A percentile compares a stretch with the other conserved stretches of the same genome.
phyloP scores from a whole-genome alignment of 2,888 invertebrate species.

The Gasteruption jaculator region DNA sequence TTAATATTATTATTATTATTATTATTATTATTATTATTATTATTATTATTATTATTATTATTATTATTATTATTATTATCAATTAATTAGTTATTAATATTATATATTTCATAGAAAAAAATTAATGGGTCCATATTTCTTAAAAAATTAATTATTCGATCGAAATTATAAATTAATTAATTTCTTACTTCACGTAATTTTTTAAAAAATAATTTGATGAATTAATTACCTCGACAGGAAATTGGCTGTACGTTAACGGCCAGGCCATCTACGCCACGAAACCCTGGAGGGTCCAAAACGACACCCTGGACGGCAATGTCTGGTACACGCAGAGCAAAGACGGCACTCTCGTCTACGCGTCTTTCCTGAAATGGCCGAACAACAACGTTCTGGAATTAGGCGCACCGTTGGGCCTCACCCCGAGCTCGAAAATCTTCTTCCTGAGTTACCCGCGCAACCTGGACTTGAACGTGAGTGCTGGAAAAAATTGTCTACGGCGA shows the following conservation, averaged over 20 bases:
- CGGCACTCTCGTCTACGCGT: constrained; percentile 60
- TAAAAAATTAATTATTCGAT: no score
- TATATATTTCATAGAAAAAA: no score
- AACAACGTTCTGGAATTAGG: constrained; percentile 55
- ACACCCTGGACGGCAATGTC: constrained; percentile 63
- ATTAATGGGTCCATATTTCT: no score
- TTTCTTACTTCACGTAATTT: no score
- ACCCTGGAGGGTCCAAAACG: constrained; percentile 82
- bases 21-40: no score
- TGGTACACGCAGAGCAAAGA: constrained; percentile 66
- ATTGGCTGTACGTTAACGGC: constrained; percentile 79
- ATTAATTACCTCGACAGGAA: constrained; percentile 37
- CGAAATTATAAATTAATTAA: no score
- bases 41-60: no score
- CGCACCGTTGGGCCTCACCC: constrained; percentile 43
- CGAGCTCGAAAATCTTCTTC: constrained; percentile 49
- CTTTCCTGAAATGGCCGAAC: constrained; percentile 67
- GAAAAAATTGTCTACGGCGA: no score
- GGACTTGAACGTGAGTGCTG: no score
- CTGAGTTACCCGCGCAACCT: constrained; percentile 53
- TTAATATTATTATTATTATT: no score
- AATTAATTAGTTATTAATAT: no score
- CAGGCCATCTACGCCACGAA: constrained; percentile 77
- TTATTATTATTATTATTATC: no score
- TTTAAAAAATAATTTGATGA: constrained; percentile 1